Evolutionary conservation across 1,140 invertebrate genomes (phyloP).

Genomic region (Stenopsyche tienmushanensis): DNA sequence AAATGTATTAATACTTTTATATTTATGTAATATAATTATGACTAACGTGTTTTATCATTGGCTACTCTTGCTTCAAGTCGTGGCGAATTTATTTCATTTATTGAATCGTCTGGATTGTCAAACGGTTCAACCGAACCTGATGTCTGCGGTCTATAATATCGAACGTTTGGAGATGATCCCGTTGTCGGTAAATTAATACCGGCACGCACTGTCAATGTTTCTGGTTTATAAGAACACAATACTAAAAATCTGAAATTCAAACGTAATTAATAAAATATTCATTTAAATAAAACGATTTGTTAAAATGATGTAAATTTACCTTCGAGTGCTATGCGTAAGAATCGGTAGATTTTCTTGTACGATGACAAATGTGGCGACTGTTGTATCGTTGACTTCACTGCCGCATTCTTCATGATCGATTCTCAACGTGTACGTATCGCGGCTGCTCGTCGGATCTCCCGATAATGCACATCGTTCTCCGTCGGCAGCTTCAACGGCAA

Average conservation of each 20-base stretch:
- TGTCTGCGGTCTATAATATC: slow-evolving; percentile 45
- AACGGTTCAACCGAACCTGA: slow-evolving; percentile 52
- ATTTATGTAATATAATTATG: slow-evolving; percentile 4
- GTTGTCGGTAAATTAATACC: slow-evolving; percentile 66
- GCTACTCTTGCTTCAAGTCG: slow-evolving; percentile 51
- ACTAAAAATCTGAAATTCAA: slow-evolving; percentile 64
- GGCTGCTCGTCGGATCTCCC: slow-evolving; percentile 63
- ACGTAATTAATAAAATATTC: neutral
- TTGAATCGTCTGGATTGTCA: slow-evolving; percentile 48
- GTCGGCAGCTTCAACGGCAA: slow-evolving; percentile 69
- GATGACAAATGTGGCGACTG: slow-evolving; percentile 74
- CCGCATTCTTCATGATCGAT: slow-evolving; percentile 75
- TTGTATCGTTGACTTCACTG: slow-evolving; percentile 70
- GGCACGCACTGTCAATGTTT: slow-evolving; percentile 74
- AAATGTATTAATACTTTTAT: slow-evolving; percentile 2
- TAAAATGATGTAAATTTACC: slow-evolving; percentile 45
- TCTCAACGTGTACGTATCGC: slow-evolving; percentile 69
- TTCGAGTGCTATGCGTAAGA: slow-evolving; percentile 74
- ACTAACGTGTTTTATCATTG: slow-evolving; percentile 47
- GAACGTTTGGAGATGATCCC: slow-evolving; percentile 51
- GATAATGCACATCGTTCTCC: slow-evolving; percentile 62
- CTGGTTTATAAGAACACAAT: slow-evolving; percentile 75
- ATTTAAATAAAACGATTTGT: slow-evolving; percentile 10
- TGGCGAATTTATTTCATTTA: slow-evolving; percentile 52
- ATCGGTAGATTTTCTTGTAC: slow-evolving; percentile 80